Evolutionary conservation across 2,888 invertebrate genomes (phyloP), one percentile per base, ranked within the genome.

Genomic region (Endomychus coccineus): DNA sequence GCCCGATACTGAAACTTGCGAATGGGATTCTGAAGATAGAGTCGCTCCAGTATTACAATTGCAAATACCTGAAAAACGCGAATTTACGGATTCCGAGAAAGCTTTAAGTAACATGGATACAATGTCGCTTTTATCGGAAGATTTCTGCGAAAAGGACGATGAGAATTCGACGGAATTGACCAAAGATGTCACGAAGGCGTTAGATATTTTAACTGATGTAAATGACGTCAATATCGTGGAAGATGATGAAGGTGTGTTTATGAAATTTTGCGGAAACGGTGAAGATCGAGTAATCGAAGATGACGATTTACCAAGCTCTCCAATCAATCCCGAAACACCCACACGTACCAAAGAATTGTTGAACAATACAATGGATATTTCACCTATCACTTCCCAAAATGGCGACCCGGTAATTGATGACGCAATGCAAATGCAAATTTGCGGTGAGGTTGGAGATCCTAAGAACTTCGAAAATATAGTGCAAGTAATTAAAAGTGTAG

Each of bases 321-420:
- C 64, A 3, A 36, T 63, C 16, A 53, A 47, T 3, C 43, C 44
- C 1, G 59, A 61, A 21, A 65, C 64, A 1, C 64, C 66, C 4
- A 58, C 48, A 22, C 52, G 56, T 42, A 62, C 71, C 38, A 59
- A 66, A 50, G 75, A 76, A 54, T 71, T 78, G 39, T 54, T 77
- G 10, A 70, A 72, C 48, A 69, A 69, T 42, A 77, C 77, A 5
- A 46, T 70, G 11, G 72, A 77, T 55, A 75, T 78, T 57, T 78
- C 77, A 1, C 78, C 77, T 0, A 77, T 77, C 39, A 70, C 70
- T 57, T 59, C 49, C 2, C 39, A 29, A 12, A 5, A 5, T 3
- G 3, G n/a, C n/a, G n/a, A n/a, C n/a, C n/a, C n/a, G n/a, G n/a
- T n/a, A n/a, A n/a, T n/a, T n/a, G n/a, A n/a, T n/a, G n/a, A n/a